These are phyloP conservation scores for Phenganax marumi DNA, from an alignment of 92 coral and sea anemone genomes.

Conservation along the genomic window DNA sequence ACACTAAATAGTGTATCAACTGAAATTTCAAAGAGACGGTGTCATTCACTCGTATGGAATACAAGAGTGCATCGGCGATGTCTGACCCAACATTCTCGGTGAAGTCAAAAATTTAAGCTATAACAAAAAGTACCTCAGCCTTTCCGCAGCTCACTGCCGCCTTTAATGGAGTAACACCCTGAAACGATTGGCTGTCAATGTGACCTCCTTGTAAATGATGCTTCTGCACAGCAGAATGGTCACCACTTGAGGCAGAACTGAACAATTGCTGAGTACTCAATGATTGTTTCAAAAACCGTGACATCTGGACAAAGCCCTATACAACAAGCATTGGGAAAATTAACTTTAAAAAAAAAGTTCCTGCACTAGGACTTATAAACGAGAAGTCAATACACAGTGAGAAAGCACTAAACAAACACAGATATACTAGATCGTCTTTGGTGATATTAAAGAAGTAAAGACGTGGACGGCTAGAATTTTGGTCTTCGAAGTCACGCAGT, in stretches of 20 bases:
- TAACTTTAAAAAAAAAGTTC: not conserved
- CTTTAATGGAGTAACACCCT: slow-evolving; percentile 24
- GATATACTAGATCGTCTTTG: too few species aligned
- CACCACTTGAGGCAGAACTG: slow-evolving; percentile 19
- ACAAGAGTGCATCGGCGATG: too few species aligned
- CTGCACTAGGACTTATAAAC: not conserved
- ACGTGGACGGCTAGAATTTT: too few species aligned
- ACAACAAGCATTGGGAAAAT: not conserved
- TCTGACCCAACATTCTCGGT: too few species aligned
- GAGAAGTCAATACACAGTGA: not conserved
- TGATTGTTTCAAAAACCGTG: slow-evolving; percentile 4
- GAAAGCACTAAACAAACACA: not conserved
- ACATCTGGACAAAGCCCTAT: not conserved
- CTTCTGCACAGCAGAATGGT: slow-evolving; percentile 16
- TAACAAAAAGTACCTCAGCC: not conserved
- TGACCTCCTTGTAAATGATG: slow-evolving; percentile 21
- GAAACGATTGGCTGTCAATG: slow-evolving; percentile 13
- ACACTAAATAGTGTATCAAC: slow-evolving; percentile 25
- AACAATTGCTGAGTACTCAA: slow-evolving; percentile 6
- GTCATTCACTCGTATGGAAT: too few species aligned
- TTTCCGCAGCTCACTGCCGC: slow-evolving; percentile 15
- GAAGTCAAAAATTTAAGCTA: not conserved
- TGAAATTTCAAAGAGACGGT: not conserved
- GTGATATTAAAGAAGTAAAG: too few species aligned
- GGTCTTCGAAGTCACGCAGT: too few species aligned